phyloP scores from a whole-genome alignment of 1,140 invertebrate genomes.

The Panonychus citri region DNA sequence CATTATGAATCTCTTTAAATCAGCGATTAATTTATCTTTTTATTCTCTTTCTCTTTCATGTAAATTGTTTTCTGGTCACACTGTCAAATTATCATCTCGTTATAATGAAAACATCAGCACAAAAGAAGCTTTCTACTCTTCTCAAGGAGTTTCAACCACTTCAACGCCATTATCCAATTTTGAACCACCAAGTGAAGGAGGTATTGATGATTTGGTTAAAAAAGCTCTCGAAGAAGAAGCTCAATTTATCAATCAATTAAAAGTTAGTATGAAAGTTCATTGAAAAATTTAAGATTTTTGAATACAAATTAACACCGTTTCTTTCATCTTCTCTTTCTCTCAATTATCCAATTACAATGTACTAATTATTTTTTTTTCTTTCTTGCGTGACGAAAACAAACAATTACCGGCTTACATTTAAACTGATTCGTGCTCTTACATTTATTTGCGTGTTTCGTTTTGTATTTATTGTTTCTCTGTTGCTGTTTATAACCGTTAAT shows the following conservation, averaged over 20 bases:
- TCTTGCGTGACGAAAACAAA: background rate
- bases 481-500: no score
- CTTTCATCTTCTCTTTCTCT: conserved; percentile 8
- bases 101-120: background rate
- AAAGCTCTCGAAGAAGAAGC: conserved; percentile 80
- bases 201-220: conserved; percentile 58
- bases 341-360: background rate
- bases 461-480: no score
- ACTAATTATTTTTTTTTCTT: background rate
- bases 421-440: no score
- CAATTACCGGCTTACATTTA: no score
- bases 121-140: background rate
- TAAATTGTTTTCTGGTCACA: no score
- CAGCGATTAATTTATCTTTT: no score
- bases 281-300: background rate
- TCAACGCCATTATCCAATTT: background rate
- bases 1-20: no score
- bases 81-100: no score
- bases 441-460: no score
- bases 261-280: conserved; percentile 32
- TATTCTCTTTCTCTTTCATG: no score
- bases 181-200: conserved; percentile 12
- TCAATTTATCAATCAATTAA: conserved; percentile 77
- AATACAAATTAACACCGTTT: background rate
- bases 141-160: background rate